Evolutionary conservation across 2,113 vertebrate genomes (phyloP).

Genomic region (Aphyosemion australe): DNA sequence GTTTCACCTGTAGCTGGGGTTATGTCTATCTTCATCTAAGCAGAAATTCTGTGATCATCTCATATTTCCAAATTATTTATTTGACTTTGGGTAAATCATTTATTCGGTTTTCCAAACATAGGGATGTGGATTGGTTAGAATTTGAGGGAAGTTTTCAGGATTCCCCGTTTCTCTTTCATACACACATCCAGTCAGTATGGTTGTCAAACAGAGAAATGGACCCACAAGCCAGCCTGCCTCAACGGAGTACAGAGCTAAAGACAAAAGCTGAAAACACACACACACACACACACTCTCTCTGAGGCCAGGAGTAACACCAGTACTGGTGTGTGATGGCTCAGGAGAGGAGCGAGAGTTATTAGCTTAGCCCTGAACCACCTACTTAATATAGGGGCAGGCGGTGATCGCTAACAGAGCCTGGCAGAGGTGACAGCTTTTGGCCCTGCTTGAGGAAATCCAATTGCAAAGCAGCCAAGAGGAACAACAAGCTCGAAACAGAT

Average conservation of each 20-base stretch:
- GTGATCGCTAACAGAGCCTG: slow-evolving; percentile 98
- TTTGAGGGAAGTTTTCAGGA: slow-evolving; percentile 47
- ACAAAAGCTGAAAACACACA: slow-evolving; percentile 43
- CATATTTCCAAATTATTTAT: not conserved
- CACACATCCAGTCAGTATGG: slow-evolving; percentile 45
- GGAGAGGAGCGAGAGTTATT: slow-evolving; percentile 97
- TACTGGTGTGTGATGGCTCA: slow-evolving; percentile 85
- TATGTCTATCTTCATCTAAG: not conserved
- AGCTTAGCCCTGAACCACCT: slow-evolving; percentile 99
- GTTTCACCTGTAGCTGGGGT: too few relatives aligned
- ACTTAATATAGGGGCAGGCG: slow-evolving; percentile 95
- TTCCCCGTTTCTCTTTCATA: slow-evolving; percentile 40
- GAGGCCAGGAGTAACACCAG: slow-evolving; percentile 59
- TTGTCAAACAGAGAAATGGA: slow-evolving; percentile 67
- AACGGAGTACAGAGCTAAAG: slow-evolving; percentile 40
- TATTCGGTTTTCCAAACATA: slow-evolving; percentile 38
- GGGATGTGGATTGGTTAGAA: slow-evolving; percentile 40
- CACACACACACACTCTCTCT: slow-evolving; percentile 46
- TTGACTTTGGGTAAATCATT: slow-evolving; percentile 6
- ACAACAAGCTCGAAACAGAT: slow-evolving; percentile 97
- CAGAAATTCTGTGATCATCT: not conserved
- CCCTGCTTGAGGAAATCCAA: slow-evolving; percentile 99
- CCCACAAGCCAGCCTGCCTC: slow-evolving; percentile 64
- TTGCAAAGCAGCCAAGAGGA: slow-evolving; percentile 99
- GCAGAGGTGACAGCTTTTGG: slow-evolving; percentile 97